A percentile compares a stretch with the other conserved stretches of the same genome.
Conservation (phyloP, 1,140 invertebrate species). For the Dendrolimus kikuchii region DNA sequence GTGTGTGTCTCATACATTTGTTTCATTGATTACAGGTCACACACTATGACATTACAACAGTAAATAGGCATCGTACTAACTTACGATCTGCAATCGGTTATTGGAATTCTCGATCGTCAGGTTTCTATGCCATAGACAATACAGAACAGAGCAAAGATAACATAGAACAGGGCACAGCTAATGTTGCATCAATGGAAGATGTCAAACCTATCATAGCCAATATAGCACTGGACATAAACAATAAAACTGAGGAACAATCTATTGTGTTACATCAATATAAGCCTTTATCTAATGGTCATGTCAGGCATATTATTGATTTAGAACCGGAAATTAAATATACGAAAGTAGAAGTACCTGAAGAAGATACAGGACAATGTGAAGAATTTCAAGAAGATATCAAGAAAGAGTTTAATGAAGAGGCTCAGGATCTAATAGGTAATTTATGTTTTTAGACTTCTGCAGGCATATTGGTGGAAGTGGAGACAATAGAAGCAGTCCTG, state of each 20-base stretch:
- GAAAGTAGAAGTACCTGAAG: conserved; percentile 1
- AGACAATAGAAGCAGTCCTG: no score
- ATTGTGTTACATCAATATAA: no score
- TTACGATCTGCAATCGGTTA: not conserved
- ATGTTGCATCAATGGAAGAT: not conserved
- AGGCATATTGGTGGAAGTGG: no score
- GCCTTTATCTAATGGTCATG: no score
- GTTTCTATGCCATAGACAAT: not conserved
- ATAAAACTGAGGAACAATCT: no score
- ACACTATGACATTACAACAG: not conserved
- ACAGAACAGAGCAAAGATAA: not conserved
- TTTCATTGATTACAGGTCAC: conserved; percentile 1
- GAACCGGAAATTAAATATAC: not conserved
- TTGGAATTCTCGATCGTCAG: not conserved
- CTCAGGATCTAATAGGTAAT: no score
- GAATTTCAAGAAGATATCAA: no score
- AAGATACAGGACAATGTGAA: not conserved
- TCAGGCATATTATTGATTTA: not conserved
- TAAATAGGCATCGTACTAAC: conserved; percentile 2
- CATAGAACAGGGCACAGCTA: no score
- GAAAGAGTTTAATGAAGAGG: no score
- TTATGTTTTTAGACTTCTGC: no score
- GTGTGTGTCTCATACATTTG: no score
- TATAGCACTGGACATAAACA: not conserved
- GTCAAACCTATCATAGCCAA: not conserved